Base-by-base conservation (phyloP, 2,888 invertebrate species). In the Hybos culiciformis region DNA sequence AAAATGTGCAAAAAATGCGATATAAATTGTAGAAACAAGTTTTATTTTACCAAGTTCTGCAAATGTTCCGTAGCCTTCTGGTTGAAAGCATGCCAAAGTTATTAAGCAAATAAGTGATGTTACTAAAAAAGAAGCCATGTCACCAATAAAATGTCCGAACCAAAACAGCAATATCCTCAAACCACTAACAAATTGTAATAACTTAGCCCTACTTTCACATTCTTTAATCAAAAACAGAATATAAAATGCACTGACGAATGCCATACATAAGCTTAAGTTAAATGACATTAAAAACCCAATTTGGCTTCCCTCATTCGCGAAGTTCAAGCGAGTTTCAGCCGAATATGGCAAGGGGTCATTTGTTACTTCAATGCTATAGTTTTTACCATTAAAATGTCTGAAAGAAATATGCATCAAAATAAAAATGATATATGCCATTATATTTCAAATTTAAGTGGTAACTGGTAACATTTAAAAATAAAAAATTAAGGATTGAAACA, bases 141-240 rank as follows among this genome's bases (percentile, higher is more conserved):
- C 65, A 55, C 62, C 83, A 0, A 82, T 36, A 6, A 77, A 75
- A 1, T 80, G 75, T 0, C 79, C 71, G 3, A 73, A 52, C 88
- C 88, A 88, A 63, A 81, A 78, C 2, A 78, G 74, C 7, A 70
- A 63, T 0, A 80, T 77, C 46, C 75, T 74, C 1, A 80, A 75
- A 1, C 86, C 85, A 5, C 83, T 78, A 1, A 84, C 82, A 54
- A 79, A 78, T 56, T 86, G 85, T 20, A 85, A 66, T 37, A 85
- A 72, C 56, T 84, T 84, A 0, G 83, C 77, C 33, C 82, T 77
- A 32, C 73, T 74, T n/a, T 76, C 68, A 19, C 82, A 72, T 59
- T 88, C 87, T 66, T 80, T 62, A 23, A 63, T 58, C 46, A 70
- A 58, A 48, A 80, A 80, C 59, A 80, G 67, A 24, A 80, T 67